These are phyloP conservation scores for Parnassius smintheus DNA, from an alignment of 2,888 invertebrate genomes.

Conservation along the genomic window DNA sequence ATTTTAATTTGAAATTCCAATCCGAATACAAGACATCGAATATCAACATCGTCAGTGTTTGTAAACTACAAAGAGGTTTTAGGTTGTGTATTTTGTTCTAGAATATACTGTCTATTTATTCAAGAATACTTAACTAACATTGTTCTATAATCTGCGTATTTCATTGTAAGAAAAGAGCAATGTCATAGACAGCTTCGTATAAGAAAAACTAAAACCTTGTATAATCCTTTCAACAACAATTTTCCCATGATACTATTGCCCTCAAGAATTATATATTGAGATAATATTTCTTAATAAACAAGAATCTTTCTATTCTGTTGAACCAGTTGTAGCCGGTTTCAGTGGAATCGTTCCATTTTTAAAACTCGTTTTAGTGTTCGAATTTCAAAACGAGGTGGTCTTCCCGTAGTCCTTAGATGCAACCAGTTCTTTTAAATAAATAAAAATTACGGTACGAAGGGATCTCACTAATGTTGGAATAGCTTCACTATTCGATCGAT, in stretches of 20 bases:
- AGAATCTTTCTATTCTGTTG: conserved; percentile 5
- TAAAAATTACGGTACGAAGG: neutral
- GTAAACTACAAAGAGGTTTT: too few relatives aligned
- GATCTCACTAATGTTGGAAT: neutral
- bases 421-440: conserved; percentile 8
- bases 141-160: too few relatives aligned
- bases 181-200: neutral
- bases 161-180: too few relatives aligned
- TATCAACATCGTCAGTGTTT: too few relatives aligned
- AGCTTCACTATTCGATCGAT: neutral
- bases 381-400: conserved; percentile 10
- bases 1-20: too few relatives aligned
- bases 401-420: neutral
- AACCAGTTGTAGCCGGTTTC: conserved; percentile 14
- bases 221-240: neutral
- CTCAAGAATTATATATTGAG: conserved; percentile 1
- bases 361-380: conserved; percentile 12
- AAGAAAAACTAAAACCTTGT: neutral
- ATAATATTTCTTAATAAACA: conserved; percentile 4
- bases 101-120: too few relatives aligned
- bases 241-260: conserved; percentile 9
- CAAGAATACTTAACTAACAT: too few relatives aligned
- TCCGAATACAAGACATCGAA: too few relatives aligned
- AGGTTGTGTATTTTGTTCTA: too few relatives aligned
- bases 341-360: conserved; percentile 16